Conservation (phyloP, 2,797 vertebrate genomes). For the Pipistrellus pipistrellus region DNA sequence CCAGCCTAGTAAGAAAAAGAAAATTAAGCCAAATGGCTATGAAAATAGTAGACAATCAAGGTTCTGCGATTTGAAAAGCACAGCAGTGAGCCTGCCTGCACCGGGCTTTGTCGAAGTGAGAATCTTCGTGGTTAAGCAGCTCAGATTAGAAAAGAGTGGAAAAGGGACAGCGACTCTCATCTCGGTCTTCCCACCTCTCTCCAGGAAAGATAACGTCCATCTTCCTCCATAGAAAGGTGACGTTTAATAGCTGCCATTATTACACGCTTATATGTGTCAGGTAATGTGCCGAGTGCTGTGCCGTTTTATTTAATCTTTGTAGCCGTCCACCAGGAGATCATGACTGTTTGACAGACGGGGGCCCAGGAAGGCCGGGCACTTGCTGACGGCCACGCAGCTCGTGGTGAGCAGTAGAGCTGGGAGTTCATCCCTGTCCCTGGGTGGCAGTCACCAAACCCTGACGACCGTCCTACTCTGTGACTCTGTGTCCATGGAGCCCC, state of each 20-base stretch:
- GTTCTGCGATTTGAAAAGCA: conserved; percentile 26
- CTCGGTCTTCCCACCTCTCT: background rate
- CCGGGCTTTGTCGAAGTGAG: background rate
- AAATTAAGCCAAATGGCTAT: background rate
- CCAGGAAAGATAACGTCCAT: background rate
- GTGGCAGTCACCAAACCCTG: background rate
- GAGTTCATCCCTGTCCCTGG: background rate
- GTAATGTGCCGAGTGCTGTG: background rate
- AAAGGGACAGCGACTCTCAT: background rate
- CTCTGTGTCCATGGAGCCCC: background rate
- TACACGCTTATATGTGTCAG: background rate
- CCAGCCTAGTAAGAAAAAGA: background rate
- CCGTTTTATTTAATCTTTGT: background rate
- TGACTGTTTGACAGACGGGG: background rate
- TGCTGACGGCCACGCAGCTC: background rate
- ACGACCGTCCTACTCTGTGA: background rate
- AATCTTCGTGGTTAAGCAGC: background rate
- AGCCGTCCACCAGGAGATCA: background rate
- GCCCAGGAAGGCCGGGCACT: background rate
- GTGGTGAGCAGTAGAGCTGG: background rate
- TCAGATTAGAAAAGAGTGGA: background rate
- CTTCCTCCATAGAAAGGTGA: no score
- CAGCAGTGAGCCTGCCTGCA: background rate
- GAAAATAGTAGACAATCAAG: conserved; percentile 11
- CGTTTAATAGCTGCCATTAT: background rate